Evolutionary conservation across 1,140 invertebrate genomes (phyloP), one percentile per base, ranked within the genome.

Genomic region (Drosophila ananassae): DNA sequence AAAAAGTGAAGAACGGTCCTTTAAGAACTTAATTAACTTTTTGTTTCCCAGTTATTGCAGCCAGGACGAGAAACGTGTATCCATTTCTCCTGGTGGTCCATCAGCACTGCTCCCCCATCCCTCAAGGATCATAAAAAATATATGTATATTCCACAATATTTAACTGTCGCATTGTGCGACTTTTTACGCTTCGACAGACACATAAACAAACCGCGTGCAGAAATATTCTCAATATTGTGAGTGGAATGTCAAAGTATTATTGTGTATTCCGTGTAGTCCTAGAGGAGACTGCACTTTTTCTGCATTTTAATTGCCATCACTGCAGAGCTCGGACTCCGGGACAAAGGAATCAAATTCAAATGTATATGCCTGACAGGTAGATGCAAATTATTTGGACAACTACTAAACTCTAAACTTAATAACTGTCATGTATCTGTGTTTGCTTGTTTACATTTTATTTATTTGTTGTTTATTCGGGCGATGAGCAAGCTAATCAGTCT

Each of bases 91-190:
- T 1, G 25, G 25, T 1, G 25, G 25, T 28, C 25, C 25, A 28
- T 28, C 25, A 28, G 5, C 25, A 28, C 25, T 6, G 7, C 25
- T 28, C 25, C 8, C 9, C 46, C 24, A 28, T 17, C 17, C 41
- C 50, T 13, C 12, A 25, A 9, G 37, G 12, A 28, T 24, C 47
- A 63, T 79, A 77, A 77, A 77, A 75, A 78, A 41, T 28, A 32
- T 28, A 32, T 34, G 48, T 39, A 87, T 85, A 80, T 61, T 24
- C 74, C 48, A 54, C 78, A 67, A 85, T 81, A 87, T 85, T 85
- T 85, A 85, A 85, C 82, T 85, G 81, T 85, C 81, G 72, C 82
- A 87, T 60, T 78, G 69, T 69, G 69, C 66, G 82, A 77, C 74
- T 87, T 87, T 85, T 85, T 75, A 87, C 74, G 78, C 82, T 74